Base-by-base conservation (phyloP, 2,888 invertebrate genomes). In the Nomada fabriciana region DNA sequence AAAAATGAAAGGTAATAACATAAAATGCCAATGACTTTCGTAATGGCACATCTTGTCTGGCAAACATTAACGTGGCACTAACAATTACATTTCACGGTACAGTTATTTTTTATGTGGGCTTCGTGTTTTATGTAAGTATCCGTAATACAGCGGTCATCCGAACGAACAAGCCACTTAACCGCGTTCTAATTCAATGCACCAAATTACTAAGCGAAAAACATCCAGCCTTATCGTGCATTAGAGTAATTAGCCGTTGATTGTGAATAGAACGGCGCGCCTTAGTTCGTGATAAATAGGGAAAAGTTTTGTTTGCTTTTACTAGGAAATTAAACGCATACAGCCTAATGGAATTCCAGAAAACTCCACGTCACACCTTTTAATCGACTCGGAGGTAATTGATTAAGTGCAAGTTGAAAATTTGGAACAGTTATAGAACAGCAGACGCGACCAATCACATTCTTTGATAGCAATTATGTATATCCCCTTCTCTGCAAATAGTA, bases 191-290 rank as follows among this genome's bases (percentile, higher is more conserved):
- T 83, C 70, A 64, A 74, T 77, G 59, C 75, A n/a, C 50, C 64
- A 68, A 15, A 29, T 73, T 68, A 69, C 60, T 65, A 47, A 15
- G 72, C 50, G 23, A 71, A 70, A 64, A 52, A 76, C 71, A 65
- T 72, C 61, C 71, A 76, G 57, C 59, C 76, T 78, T 84, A 80
- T 86, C 86, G 68, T 57, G 20, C 76, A 82, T 82, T 86, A 75
- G 77, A 72, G 64, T 82, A 83, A 86, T 86, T 83, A 81, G 61
- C 64, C 53, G 61, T 52, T 78, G 64, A 75, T 82, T 69, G 59
- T 50, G 60, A 47, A 59, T 55, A 68, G 64, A 79, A 53, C 61
- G 75, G 75, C 79, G 64, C 77, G 57, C 81, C 76, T 83, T 80
- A 50, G 47, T 63, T 59, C 59, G 50, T 60, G 20, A 74, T 67